Conservation (phyloP, 1,140 invertebrate genomes). For the Drosophila subpulchrella region DNA sequence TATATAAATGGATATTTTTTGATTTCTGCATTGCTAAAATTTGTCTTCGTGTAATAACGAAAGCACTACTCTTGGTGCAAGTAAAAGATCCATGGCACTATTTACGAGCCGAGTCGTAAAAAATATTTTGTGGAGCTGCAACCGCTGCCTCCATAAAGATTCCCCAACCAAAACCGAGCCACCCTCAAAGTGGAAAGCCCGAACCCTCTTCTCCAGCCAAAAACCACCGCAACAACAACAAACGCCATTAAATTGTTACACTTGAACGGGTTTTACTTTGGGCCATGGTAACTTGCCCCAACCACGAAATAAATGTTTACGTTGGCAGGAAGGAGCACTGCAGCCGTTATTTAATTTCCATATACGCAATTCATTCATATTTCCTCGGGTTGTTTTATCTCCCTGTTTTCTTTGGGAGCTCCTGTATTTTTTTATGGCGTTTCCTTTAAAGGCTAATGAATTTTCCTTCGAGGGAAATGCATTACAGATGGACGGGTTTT, state of each 20-base stretch:
- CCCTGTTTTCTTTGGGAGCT: slow-evolving; percentile 14
- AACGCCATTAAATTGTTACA: slow-evolving; percentile 83
- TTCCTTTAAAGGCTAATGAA: slow-evolving; percentile 12
- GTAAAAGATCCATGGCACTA: slow-evolving; percentile 42
- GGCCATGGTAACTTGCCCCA: slow-evolving; percentile 66
- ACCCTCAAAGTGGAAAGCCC: slow-evolving; percentile 5
- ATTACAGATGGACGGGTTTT: neutral
- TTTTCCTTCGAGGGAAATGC: slow-evolving; percentile 6
- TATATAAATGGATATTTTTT: too few species aligned
- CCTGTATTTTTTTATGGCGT: slow-evolving; percentile 36
- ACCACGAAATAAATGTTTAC: slow-evolving; percentile 37
- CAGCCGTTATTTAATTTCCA: slow-evolving; percentile 71
- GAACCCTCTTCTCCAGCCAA: slow-evolving; percentile 5
- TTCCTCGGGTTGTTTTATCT: slow-evolving; percentile 39
- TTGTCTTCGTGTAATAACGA: neutral
- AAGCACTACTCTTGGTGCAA: neutral
- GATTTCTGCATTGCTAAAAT: neutral
- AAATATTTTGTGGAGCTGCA: slow-evolving; percentile 48
- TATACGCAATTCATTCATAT: slow-evolving; percentile 77
- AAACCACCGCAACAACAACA: slow-evolving; percentile 52
- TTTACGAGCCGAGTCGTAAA: slow-evolving; percentile 47
- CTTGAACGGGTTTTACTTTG: slow-evolving; percentile 82
- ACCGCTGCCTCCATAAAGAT: slow-evolving; percentile 37
- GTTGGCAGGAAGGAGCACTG: slow-evolving; percentile 27
- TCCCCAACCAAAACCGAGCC: neutral